Evolutionary conservation across 92 coral and sea anemone species (phyloP).

Genomic region (Phenganax marumi): DNA sequence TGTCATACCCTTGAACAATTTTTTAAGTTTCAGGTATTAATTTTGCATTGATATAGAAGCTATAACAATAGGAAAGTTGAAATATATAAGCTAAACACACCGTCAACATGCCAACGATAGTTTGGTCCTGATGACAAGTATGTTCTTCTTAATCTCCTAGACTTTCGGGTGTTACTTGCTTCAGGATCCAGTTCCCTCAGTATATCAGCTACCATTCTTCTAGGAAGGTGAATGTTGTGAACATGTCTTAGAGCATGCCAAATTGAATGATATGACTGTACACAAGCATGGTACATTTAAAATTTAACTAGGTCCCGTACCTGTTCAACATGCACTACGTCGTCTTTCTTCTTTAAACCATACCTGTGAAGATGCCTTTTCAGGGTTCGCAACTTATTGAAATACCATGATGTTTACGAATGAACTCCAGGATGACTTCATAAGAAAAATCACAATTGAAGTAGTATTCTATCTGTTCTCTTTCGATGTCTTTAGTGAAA

Average conservation of each 20-base stretch:
- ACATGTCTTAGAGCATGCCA: constrained; percentile 51
- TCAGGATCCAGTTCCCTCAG: constrained; percentile 60
- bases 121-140: constrained; percentile 35
- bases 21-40: too few relatives aligned
- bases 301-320: constrained; percentile 8
- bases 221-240: constrained; percentile 49
- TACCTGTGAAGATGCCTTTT: too few relatives aligned
- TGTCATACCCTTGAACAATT: not conserved
- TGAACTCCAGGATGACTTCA: too few relatives aligned
- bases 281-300: constrained; percentile 56
- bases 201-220: constrained; percentile 51
- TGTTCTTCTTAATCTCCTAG: constrained; percentile 30
- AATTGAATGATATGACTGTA: constrained; percentile 53
- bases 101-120: not conserved
- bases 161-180: constrained; percentile 46
- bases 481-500: too few relatives aligned
- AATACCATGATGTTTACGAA: too few relatives aligned
- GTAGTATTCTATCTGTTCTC: too few relatives aligned
- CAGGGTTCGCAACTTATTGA: too few relatives aligned
- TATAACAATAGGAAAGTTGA: not conserved
- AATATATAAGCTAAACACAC: not conserved
- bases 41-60: too few relatives aligned
- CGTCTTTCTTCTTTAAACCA: too few relatives aligned
- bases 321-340: too few relatives aligned
- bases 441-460: too few relatives aligned